Conservation (phyloP, 2,888 invertebrate genomes). For the Drosophila infuscata region DNA sequence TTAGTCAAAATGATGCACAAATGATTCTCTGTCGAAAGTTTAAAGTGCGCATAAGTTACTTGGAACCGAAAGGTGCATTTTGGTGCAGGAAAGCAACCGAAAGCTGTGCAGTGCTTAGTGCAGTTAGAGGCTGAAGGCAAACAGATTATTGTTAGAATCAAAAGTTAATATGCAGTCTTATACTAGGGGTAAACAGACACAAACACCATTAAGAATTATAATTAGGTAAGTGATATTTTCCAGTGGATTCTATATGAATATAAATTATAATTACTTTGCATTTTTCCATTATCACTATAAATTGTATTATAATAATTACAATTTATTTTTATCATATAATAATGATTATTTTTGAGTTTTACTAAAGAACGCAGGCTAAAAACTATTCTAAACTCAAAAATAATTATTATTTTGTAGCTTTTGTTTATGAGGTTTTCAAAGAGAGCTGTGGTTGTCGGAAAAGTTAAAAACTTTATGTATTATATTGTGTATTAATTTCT, state of each 20-base stretch:
- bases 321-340: neutral
- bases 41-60: conserved; percentile 62
- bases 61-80: conserved; percentile 55
- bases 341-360: neutral
- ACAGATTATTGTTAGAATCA: conserved; percentile 76
- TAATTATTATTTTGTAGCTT: neutral
- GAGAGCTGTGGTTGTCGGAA: neutral
- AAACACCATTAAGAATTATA: conserved; percentile 48
- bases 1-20: conserved; percentile 13
- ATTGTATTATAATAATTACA: neutral
- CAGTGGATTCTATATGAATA: conserved; percentile 23
- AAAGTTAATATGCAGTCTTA: conserved; percentile 77
- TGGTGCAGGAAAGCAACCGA: conserved; percentile 55
- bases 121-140: conserved; percentile 72
- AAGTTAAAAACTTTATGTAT: neutral
- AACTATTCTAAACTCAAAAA: neutral
- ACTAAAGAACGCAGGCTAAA: neutral
- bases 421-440: neutral
- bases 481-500: too few relatives aligned
- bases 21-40: neutral
- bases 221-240: conserved; percentile 9
- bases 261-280: neutral
- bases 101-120: conserved; percentile 65
- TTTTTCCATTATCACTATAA: neutral
- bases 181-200: conserved; percentile 46